Percentiles rank a stretch among this genome's conserved stretches.
Evolutionary conservation across 2,888 invertebrate genomes (phyloP).

Genomic region (Drosophila pseudotakahashii): DNA sequence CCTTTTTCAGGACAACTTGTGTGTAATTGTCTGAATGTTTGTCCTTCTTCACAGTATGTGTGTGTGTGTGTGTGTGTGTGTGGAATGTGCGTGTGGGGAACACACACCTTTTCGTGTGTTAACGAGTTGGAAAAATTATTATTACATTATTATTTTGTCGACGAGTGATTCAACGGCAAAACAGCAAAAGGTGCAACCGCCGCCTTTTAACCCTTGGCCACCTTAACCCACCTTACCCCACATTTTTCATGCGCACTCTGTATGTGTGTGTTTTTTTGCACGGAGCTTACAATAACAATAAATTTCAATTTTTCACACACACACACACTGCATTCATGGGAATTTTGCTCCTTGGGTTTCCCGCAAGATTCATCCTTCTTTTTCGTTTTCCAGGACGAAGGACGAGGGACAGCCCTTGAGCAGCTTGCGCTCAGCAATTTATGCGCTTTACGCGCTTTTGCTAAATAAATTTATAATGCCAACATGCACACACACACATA

Average conservation of each 20-base stretch:
- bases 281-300: slow-evolving; percentile 73
- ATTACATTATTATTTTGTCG: slow-evolving; percentile 81
- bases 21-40: background rate
- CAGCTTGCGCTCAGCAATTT: slow-evolving; percentile 70
- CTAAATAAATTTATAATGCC: slow-evolving; percentile 77
- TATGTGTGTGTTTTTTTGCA: slow-evolving; percentile 19
- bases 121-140: slow-evolving; percentile 82
- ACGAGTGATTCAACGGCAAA: slow-evolving; percentile 60
- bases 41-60: background rate
- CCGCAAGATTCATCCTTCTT: slow-evolving; percentile 31
- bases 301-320: slow-evolving; percentile 75
- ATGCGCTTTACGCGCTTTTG: slow-evolving; percentile 73
- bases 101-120: slow-evolving; percentile 66
- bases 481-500: slow-evolving; percentile 23
- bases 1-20: background rate
- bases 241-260: slow-evolving; percentile 6
- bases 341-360: slow-evolving; percentile 24
- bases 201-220: slow-evolving; percentile 4
- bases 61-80: no score
- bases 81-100: slow-evolving; percentile 47
- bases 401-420: slow-evolving; percentile 55
- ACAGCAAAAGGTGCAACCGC: slow-evolving; percentile 39
- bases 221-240: background rate
- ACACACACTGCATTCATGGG: slow-evolving; percentile 29
- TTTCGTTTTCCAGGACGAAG: slow-evolving; percentile 10